Percentiles rank a stretch among this genome's conserved stretches.
phyloP scores from a whole-genome alignment of 2,797 vertebrate genomes.

The Manis javanica region DNA sequence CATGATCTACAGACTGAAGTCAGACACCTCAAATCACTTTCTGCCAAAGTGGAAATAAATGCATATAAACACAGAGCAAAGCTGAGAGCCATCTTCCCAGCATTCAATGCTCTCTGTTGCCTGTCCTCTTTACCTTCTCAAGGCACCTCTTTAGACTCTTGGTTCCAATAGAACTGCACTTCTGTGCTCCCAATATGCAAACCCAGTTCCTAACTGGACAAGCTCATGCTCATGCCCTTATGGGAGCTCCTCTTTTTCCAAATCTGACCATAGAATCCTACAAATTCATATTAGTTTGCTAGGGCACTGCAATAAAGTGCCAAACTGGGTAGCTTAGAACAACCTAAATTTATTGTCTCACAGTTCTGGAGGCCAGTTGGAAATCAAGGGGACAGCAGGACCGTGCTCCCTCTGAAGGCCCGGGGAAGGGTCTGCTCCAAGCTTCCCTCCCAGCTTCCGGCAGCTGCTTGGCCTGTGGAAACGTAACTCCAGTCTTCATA shows the following conservation, averaged over 20 bases:
- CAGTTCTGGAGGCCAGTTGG: neutral
- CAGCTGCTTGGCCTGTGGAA: neutral
- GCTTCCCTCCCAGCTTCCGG: neutral
- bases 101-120: neutral
- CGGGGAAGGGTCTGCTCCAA: neutral
- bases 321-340: neutral
- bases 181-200: neutral
- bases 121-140: neutral
- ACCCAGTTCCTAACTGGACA: neutral
- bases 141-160: accelerated
- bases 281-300: neutral
- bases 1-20: neutral
- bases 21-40: neutral
- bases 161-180: neutral
- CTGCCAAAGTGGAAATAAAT: neutral
- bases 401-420: neutral
- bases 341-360: neutral
- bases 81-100: neutral
- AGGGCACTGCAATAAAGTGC: neutral
- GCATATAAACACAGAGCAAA: neutral
- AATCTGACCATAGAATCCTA: neutral
- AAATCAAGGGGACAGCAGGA: neutral
- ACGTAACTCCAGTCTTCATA: neutral
- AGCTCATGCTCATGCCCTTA: neutral
- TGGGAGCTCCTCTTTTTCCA: neutral